These are phyloP conservation scores for Achatina immaculata DNA, from an alignment of 1,140 invertebrate genomes.

Conservation along the genomic window DNA sequence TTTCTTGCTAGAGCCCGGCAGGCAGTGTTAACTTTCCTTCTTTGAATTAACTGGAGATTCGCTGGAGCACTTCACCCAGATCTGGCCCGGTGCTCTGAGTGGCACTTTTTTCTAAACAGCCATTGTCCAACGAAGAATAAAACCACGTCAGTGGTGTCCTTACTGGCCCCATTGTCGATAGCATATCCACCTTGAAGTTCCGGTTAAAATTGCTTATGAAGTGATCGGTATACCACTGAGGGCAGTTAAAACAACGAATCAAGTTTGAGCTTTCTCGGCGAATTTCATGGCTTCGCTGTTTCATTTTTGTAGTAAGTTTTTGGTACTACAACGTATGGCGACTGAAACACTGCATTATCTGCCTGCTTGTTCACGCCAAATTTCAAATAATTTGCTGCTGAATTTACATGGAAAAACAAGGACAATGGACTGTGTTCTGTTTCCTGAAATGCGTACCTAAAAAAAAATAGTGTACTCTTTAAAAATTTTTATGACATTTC, in stretches of 20 bases:
- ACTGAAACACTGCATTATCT: background rate
- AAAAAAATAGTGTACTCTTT: no score
- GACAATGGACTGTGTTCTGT: no score
- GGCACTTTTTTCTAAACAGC: background rate
- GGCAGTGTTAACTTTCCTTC: no score
- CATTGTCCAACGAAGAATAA: background rate
- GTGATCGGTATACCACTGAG: background rate
- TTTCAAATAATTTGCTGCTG: no score
- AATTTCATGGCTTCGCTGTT: background rate
- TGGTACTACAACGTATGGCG: background rate
- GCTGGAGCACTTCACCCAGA: background rate
- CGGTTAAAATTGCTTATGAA: background rate
- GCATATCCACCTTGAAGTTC: background rate
- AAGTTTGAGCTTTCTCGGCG: background rate
- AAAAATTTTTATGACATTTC: no score
- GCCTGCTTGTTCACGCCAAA: no score
- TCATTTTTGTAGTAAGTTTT: background rate
- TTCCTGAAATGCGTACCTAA: no score
- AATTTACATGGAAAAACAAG: no score
- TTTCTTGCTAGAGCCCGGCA: no score
- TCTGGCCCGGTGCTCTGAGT: background rate
- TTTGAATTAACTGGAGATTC: conserved; percentile 4
- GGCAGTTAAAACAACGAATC: background rate
- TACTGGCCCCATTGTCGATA: background rate
- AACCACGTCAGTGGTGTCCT: background rate